Percentiles rank a stretch among this genome's conserved stretches.
These are phyloP conservation scores for Lytechinus variegatus DNA, from an alignment of 35 echinoderm and acorn worm genomes.

Conservation along the genomic window DNA sequence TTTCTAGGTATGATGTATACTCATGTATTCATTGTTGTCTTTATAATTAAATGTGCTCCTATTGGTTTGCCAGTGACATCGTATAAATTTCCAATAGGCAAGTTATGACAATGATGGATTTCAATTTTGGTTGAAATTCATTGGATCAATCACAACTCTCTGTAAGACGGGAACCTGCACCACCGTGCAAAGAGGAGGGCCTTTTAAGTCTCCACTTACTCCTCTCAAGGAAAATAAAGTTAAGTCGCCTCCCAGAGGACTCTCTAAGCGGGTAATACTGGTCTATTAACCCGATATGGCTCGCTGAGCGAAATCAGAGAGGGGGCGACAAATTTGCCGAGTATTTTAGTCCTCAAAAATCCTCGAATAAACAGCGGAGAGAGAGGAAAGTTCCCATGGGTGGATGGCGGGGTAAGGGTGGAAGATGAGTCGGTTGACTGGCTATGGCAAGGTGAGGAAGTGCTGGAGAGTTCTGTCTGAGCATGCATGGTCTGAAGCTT, in stretches of 20 bases:
- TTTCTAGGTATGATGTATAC: too few species aligned
- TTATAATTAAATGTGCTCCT: neutral
- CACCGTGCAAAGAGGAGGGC: neutral
- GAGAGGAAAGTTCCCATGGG: neutral
- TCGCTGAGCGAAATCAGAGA: too few species aligned
- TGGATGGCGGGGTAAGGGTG: neutral
- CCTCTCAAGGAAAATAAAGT: neutral
- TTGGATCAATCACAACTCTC: neutral
- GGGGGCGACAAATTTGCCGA: too few species aligned
- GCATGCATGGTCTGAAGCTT: too few species aligned
- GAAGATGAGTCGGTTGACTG: neutral
- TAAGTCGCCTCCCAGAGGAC: neutral
- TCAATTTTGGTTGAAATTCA: neutral
- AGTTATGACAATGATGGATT: neutral
- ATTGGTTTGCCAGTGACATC: too few species aligned
- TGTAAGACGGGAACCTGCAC: neutral
- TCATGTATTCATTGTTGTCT: neutral
- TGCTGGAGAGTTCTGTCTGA: too few species aligned
- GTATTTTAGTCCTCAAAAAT: too few species aligned
- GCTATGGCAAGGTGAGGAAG: neutral
- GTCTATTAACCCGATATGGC: neutral
- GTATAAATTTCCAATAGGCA: neutral
- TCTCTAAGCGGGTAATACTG: neutral
- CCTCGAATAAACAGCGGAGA: too few species aligned
- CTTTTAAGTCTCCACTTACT: neutral